These are phyloP conservation scores for Tokudaia muenninki DNA, from an alignment of 2,797 vertebrate species.

Conservation along the genomic window DNA sequence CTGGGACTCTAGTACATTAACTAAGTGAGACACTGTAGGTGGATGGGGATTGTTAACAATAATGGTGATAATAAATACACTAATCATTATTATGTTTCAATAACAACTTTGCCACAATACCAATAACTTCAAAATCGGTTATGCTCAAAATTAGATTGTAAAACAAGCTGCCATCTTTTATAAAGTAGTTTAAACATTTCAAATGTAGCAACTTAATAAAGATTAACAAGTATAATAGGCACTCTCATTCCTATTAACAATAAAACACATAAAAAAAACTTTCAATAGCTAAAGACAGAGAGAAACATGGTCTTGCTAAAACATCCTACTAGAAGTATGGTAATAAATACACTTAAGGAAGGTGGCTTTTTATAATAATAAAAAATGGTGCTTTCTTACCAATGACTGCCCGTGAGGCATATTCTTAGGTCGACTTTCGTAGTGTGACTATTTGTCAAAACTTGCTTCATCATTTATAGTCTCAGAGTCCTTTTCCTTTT, in stretches of 20 bases:
- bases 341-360: slow-evolving; percentile 78
- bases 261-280: slow-evolving; percentile 78
- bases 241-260: slow-evolving; percentile 71
- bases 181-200: slow-evolving; percentile 77
- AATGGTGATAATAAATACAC: slow-evolving; percentile 42
- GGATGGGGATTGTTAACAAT: slow-evolving; percentile 48
- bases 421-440: slow-evolving; percentile 78
- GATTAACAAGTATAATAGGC: slow-evolving; percentile 78
- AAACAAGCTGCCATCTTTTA: slow-evolving; percentile 68
- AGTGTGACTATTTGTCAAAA: slow-evolving; percentile 84
- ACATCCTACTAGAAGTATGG: slow-evolving; percentile 32
- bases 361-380: slow-evolving; percentile 79
- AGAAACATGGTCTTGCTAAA: slow-evolving; percentile 24
- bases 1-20: background rate
- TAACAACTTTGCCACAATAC: background rate
- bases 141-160: slow-evolving; percentile 42
- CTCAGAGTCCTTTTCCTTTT: slow-evolving; percentile 85
- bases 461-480: slow-evolving; percentile 88
- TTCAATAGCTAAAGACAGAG: slow-evolving; percentile 73
- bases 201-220: slow-evolving; percentile 79
- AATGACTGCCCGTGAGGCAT: slow-evolving; percentile 82
- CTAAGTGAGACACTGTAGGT: background rate
- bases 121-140: slow-evolving; percentile 38
- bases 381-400: slow-evolving; percentile 72
- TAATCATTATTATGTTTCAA: slow-evolving; percentile 38